A percentile compares a stretch with the other conserved stretches of the same genome.
These are phyloP conservation scores for Riptortus pedestris DNA, from an alignment of 1,140 invertebrate species.

Conservation along the genomic window DNA sequence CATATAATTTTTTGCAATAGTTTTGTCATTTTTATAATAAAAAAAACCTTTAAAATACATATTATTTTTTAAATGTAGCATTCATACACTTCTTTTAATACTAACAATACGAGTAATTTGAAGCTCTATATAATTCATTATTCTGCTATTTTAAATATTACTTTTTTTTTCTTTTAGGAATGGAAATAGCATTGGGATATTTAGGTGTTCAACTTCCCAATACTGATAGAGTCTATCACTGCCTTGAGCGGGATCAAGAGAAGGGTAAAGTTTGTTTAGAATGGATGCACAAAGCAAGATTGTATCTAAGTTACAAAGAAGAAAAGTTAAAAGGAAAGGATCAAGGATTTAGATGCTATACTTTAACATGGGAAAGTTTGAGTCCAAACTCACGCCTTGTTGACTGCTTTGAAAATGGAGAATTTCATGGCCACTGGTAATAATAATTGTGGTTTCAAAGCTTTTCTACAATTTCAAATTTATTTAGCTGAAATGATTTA, in stretches of 20 bases:
- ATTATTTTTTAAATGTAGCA: no score
- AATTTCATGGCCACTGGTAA: slow-evolving; percentile 34
- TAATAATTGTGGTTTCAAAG: neutral
- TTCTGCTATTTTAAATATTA: no score
- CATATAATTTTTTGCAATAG: no score
- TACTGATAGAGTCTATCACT: slow-evolving; percentile 55
- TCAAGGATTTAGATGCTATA: slow-evolving; percentile 53
- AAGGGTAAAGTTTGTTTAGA: slow-evolving; percentile 54
- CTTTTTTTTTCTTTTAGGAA: slow-evolving; percentile 26
- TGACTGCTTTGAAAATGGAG: slow-evolving; percentile 61
- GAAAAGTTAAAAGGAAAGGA: slow-evolving; percentile 22
- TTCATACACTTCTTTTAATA: no score
- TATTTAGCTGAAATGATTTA: no score
- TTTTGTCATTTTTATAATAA: no score
- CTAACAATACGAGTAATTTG: no score
- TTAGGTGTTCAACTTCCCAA: slow-evolving; percentile 48
- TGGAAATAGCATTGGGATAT: slow-evolving; percentile 57
- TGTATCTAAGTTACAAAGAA: slow-evolving; percentile 55
- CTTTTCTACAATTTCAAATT: neutral
- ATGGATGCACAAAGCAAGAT: slow-evolving; percentile 61
- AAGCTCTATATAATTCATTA: no score
- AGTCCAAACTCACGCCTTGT: slow-evolving; percentile 49
- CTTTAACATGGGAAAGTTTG: slow-evolving; percentile 68
- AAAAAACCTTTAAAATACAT: no score
- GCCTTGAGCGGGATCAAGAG: slow-evolving; percentile 50